Percentiles rank a stretch among this genome's conserved stretches.
phyloP scores from a whole-genome alignment of 2,113 vertebrate genomes.

The Neolamprologus hecqui region DNA sequence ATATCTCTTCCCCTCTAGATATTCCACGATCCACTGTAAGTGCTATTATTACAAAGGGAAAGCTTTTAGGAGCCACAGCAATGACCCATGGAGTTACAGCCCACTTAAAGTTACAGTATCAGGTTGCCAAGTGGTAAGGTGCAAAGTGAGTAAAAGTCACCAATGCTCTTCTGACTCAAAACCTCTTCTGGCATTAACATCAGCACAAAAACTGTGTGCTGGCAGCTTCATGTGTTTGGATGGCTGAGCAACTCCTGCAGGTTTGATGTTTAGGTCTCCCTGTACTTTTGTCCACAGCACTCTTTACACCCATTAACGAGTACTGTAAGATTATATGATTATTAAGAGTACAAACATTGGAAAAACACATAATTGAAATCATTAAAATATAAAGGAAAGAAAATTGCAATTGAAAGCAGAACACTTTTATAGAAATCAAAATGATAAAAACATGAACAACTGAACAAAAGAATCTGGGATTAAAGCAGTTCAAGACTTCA shows the following conservation, averaged over 20 bases:
- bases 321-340: background rate
- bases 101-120: background rate
- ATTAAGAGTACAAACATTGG: background rate
- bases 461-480: background rate
- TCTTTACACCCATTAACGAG: background rate
- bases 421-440: fast-evolving
- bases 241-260: background rate
- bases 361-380: background rate
- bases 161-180: background rate
- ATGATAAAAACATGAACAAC: background rate
- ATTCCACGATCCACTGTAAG: background rate
- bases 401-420: background rate
- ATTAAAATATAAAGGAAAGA: background rate
- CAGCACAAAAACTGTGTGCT: background rate
- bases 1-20: background rate
- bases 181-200: background rate
- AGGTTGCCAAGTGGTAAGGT: background rate
- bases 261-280: background rate
- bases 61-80: background rate
- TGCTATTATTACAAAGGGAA: background rate
- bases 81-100: background rate
- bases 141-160: background rate
- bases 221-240: background rate
- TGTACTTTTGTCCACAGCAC: fast-evolving
- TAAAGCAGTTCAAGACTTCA: background rate